Base-by-base conservation (phyloP, 2,113 vertebrate species). In the Ophthalmotilapia sp. region DNA sequence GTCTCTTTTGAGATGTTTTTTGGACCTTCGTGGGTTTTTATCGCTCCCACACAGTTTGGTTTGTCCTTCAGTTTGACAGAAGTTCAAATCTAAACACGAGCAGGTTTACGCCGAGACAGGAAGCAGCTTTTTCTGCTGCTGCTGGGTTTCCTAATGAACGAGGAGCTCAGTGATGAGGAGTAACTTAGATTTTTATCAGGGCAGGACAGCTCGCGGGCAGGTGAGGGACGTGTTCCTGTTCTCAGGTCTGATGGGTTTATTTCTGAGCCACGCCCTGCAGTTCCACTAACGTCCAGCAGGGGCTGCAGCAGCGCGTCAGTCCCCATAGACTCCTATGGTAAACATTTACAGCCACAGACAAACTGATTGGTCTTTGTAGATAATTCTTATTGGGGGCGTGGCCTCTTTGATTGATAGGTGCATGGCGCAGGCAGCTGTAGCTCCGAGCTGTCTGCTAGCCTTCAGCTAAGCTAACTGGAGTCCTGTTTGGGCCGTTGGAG, bases 1-100 rank as follows among this genome's bases (percentile, higher is more conserved):
- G 60, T 65, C 0, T 65, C 60, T 65, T 36, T 5, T n/a, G 31
- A 36, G 31, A 65, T 3, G 60, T 0, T 3, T 62, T 62, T 62
- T 36, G 31, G 31, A 62, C 9, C 58, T 10, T 65, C 0, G 60
- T 36, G 60, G 31, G 6, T 0, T 3, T 58, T 62, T 2, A 62
- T 36, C 3, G 1, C 29, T 62, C 29, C 58, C 58, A 62, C 29
- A 60, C 29, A 33, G 15, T 62, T 58, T 29, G 55, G 55, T 58
- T 62, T 36, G 58, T 36, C 29, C 29, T 60, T 60, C 56, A 17
- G 29, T 60, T 10, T 33, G 56, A 33, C 29, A 60, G 29, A 60
- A 60, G 56, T 33, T 60, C 29, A 31, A 60, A 33, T 60, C 8
- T 60, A 62, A 62, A 62, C 58, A 19, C 2, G 9, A 62, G 29